Evolutionary conservation across 2,888 invertebrate genomes (phyloP).

Genomic region (Onthophagus sagittarius): DNA sequence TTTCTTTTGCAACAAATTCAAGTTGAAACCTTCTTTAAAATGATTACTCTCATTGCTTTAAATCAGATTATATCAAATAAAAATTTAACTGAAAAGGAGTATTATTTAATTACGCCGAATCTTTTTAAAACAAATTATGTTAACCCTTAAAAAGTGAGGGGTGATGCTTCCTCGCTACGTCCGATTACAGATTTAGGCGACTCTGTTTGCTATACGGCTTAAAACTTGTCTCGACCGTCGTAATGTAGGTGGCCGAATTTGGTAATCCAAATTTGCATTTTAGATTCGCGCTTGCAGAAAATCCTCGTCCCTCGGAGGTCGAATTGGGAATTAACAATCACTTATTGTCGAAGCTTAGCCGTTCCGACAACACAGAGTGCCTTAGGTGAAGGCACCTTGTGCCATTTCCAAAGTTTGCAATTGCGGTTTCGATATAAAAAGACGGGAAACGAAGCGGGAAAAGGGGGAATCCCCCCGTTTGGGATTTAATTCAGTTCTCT

Average conservation of each 20-base stretch:
- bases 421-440: no score
- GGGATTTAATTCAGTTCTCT: no score
- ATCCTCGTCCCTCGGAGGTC: background rate
- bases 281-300: constrained; percentile 41
- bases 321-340: constrained; percentile 14
- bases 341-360: constrained; percentile 1
- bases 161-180: background rate
- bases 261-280: constrained; percentile 49
- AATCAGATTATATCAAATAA: no score
- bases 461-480: no score
- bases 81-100: no score
- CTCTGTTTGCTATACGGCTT: constrained; percentile 9
- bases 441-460: no score
- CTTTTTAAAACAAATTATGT: background rate
- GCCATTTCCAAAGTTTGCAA: no score
- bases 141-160: background rate
- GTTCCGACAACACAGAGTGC: background rate
- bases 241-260: constrained; percentile 21
- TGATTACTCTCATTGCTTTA: no score
- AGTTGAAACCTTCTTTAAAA: no score
- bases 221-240: constrained; percentile 11
- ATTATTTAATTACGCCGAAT: no score
- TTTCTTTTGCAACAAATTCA: no score
- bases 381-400: no score
- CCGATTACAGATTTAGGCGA: constrained; percentile 9